A percentile compares a stretch with the other conserved stretches of the same genome.
These are phyloP conservation scores for Dinoponera quadriceps DNA, from an alignment of 1,140 invertebrate species.

Conservation along the genomic window DNA sequence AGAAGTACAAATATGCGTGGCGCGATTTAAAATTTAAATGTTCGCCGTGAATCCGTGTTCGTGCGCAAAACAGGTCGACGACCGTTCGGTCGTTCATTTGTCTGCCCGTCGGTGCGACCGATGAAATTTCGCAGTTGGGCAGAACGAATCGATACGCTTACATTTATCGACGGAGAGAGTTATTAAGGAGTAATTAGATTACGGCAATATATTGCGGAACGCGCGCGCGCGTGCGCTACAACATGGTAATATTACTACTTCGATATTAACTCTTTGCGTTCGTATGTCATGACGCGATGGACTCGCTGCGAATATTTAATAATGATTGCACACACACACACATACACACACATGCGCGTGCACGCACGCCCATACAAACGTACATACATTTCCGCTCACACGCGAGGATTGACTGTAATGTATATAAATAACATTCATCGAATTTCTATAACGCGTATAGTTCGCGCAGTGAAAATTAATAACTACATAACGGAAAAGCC, in stretches of 20 bases:
- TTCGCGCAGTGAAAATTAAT: not conserved
- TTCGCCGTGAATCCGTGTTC: slow-evolving; percentile 43
- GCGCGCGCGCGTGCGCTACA: not conserved
- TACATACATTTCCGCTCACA: not conserved
- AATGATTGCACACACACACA: not conserved
- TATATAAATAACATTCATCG: not conserved
- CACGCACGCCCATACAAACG: too few species aligned
- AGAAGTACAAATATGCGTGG: not conserved
- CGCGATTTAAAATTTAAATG: slow-evolving; percentile 61
- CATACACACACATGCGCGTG: too few species aligned
- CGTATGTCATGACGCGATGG: not conserved
- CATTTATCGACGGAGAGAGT: slow-evolving; percentile 43
- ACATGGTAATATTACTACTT: slow-evolving; percentile 12
- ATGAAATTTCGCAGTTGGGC: slow-evolving; percentile 44
- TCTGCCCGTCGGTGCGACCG: not conserved
- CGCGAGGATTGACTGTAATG: not conserved
- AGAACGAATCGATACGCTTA: slow-evolving; percentile 49
- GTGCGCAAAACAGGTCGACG: slow-evolving; percentile 53
- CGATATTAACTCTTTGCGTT: slow-evolving; percentile 39
- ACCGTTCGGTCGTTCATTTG: slow-evolving; percentile 53
- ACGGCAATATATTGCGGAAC: slow-evolving; percentile 9
- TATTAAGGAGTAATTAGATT: slow-evolving; percentile 59
- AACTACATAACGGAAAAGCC: not conserved
- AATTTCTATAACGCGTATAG: slow-evolving; percentile 5
- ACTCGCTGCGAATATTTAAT: not conserved